These are phyloP conservation scores for Myiothlypis coronata DNA, from an alignment of 2,797 vertebrate genomes.

Conservation along the genomic window DNA sequence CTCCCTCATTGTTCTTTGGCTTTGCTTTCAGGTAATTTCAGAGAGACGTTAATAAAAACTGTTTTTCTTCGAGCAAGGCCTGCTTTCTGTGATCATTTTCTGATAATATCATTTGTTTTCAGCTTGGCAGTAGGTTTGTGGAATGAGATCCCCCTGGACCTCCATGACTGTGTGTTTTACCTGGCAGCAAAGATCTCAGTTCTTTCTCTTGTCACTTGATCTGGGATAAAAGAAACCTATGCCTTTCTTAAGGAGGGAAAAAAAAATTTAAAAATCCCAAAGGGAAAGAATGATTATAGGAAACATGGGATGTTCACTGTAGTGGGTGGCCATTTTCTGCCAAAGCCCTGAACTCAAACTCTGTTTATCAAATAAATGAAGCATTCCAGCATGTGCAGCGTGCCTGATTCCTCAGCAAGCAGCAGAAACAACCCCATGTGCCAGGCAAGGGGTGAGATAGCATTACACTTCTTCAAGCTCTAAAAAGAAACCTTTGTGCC, in stretches of 20 bases:
- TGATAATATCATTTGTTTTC: conserved; percentile 64
- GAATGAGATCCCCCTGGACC: conserved; percentile 37
- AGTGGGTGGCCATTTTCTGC: background rate
- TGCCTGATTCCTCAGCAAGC: background rate
- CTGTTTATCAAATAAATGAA: background rate
- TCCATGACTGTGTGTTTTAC: conserved; percentile 33
- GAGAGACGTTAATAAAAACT: conserved; percentile 36
- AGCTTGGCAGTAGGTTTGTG: conserved; percentile 9
- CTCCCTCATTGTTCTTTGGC: conserved; percentile 18
- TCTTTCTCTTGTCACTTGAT: conserved; percentile 72
- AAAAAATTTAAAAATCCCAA: background rate
- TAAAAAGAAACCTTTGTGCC: background rate
- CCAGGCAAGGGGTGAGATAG: background rate
- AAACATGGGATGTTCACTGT: background rate
- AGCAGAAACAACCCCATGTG: background rate
- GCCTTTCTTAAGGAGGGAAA: conserved; percentile 7
- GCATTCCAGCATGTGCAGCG: background rate
- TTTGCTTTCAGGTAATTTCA: conserved; percentile 47
- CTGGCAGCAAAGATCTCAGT: conserved; percentile 24
- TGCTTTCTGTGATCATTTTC: conserved; percentile 48
- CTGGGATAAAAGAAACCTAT: conserved; percentile 71
- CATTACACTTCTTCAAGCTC: background rate
- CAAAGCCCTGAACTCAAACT: background rate
- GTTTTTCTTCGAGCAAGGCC: background rate
- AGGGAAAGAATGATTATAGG: background rate